Percentiles rank a stretch among this genome's conserved stretches.
Evolutionary conservation across 2,797 vertebrate genomes (phyloP).

Genomic region (Australoheros facetus): DNA sequence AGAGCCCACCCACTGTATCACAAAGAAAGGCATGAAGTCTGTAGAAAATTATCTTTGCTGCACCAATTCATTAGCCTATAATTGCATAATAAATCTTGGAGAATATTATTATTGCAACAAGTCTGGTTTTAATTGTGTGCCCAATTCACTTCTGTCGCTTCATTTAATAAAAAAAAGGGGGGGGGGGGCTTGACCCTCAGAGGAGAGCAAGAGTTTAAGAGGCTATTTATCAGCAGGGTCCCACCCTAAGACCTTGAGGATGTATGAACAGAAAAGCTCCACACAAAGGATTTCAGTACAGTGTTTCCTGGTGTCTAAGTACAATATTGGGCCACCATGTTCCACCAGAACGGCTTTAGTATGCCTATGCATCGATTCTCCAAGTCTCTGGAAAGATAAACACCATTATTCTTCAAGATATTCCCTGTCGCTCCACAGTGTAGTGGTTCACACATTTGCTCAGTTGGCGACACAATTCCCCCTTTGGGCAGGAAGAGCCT

Average conservation of each 20-base stretch:
- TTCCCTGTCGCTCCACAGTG: fast-evolving
- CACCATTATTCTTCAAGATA: neutral
- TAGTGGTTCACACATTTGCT: neutral
- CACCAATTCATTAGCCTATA: conserved; percentile 61
- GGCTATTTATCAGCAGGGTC: conserved; percentile 50
- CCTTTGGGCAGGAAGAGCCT: neutral
- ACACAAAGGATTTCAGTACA: neutral
- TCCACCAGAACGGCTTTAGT: neutral
- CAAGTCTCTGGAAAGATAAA: neutral
- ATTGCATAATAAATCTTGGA: conserved; percentile 76
- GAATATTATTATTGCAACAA: conserved; percentile 56
- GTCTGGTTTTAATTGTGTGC: conserved; percentile 59
- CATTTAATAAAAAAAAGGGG: conserved; percentile 66
- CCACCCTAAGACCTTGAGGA: conserved; percentile 15
- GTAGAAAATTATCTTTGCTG: conserved; percentile 37
- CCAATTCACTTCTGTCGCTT: conserved; percentile 39
- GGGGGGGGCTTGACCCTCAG: conserved; percentile 50
- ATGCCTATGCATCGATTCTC: neutral
- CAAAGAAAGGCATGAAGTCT: conserved; percentile 21
- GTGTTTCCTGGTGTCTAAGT: too few relatives aligned
- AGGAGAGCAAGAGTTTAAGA: conserved; percentile 43
- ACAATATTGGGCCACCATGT: too few relatives aligned
- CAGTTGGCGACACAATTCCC: neutral
- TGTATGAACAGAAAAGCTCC: neutral
- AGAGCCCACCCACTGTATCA: conserved; percentile 1